Base-by-base conservation (phyloP, 2,113 vertebrate genomes). In the Tachysurus vachellii region DNA sequence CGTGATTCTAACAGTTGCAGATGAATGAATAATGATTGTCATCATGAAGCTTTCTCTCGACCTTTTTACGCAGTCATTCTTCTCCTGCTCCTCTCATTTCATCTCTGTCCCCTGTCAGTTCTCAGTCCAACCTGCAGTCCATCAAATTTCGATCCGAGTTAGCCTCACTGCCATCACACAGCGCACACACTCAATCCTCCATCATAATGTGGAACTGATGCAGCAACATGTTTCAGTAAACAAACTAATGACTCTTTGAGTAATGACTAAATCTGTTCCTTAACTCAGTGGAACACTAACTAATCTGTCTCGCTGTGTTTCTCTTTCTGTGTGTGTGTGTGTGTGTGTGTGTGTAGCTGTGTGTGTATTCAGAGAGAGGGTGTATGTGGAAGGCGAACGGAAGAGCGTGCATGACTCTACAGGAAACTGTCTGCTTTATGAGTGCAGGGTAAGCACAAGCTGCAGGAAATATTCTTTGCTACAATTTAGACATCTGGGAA, bases 311-410 rank as follows among this genome's bases (percentile, higher is more conserved):
- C 21, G 53, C 12, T 56, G 47, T 62, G 68, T 68, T 17, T 80
- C 10, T 88, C 17, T 82, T 16, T 82, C 36, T 56, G 28, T 57
- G 44, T 82, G 62, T n/a, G 23, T 81, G 85, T 82, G 62, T n/a
- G 23, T 81, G 85, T 80, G 21, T 75, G 44, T 54, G 61, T 66
- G 19, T 82, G 87, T 92, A 97, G 97, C 94, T 2, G 95, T 96
- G 86, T 97, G 97, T 85, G 31, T 96, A 28, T 97, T 97, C 93
- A 95, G 96, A 93, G 96, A 96, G 84, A 95, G 96, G 91, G 95
- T 92, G 73, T 97, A 96, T 89, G 96, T 96, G 92, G 96, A 97
- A 92, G 96, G 96, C 88, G 96, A 97, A 89, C 94, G 93, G 90
- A 95, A 92, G 91, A 95, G 96, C 0, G 92, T 96, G 75, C 95